Base-by-base conservation (phyloP, 2,888 invertebrate species). In the Rhingia rostrata region DNA sequence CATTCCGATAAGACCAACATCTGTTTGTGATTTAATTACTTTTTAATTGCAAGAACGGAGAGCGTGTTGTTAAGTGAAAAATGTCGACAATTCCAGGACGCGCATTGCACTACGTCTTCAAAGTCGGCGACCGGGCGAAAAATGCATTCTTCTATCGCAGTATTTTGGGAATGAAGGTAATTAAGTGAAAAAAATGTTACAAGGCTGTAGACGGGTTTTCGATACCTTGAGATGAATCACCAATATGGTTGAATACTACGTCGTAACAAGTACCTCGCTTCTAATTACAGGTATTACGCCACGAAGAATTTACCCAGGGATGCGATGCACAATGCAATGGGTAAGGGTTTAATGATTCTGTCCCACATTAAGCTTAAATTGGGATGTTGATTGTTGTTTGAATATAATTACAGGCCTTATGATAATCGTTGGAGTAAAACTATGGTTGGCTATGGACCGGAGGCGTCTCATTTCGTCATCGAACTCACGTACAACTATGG, bases 351-450 rank as follows among this genome's bases (percentile, higher is more conserved):
- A 54, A 22, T 51, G 41, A 3, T 47, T 22, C 39, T 39, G 30
- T 9, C 33, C 64, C 53, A 32, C n/a, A 7, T 14, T 47, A 9
- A n/a, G 33, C 7, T 45, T 37, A 41, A 30, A 3, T 60, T 45
- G 35, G 6, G 37, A 43, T 12, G 60, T 7, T n/a, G n/a, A 32
- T 64, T 47, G 12, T 37, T 49, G 56, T 51, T 56, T 22, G 22
- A 2, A 22, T 2, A 22, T 22, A 22, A 22, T n/a, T 86, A 39
- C 90, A 98, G 98, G n/a, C 98, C 98, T 0, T 99, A 99, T 89
- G 97, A 97, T 88, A 98, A 98, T 88, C 95, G 97, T 87, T 99
- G 99, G 99, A 98, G 98, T 90, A 99, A 99, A 92, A 99, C 99
- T 0, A 99, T 99, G 99, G 94, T 99, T 54, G 99, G 99, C 1